Evolutionary conservation across 2,113 vertebrate genomes (phyloP).

Genomic region (Agelaius phoeniceus): DNA sequence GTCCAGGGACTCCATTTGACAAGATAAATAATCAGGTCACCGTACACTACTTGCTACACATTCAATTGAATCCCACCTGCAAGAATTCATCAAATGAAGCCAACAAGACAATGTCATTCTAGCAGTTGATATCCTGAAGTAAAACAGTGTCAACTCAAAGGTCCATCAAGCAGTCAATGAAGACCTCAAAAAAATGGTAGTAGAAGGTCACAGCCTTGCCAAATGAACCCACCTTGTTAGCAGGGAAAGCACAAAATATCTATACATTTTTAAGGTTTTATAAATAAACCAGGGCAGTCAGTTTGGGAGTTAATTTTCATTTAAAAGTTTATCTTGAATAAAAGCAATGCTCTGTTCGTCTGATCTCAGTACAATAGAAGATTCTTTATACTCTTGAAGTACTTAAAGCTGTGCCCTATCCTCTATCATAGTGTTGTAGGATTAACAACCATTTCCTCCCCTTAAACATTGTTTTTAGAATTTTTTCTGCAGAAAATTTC

Average conservation of each 20-base stretch:
- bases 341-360: not conserved
- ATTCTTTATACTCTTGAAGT: not conserved
- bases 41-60: not conserved
- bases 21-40: constrained; percentile 17
- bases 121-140: not conserved
- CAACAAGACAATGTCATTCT: not conserved
- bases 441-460: not conserved
- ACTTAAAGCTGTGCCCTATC: not conserved
- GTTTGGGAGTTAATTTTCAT: not conserved
- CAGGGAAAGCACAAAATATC: not conserved
- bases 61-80: not conserved
- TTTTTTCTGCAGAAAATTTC: not conserved
- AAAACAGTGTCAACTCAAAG: not conserved
- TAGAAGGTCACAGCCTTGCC: not conserved
- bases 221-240: not conserved
- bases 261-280: not conserved
- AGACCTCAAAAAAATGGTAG: not conserved
- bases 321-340: not conserved
- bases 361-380: not conserved
- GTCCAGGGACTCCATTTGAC: constrained; percentile 16
- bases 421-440: not conserved
- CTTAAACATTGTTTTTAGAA: not conserved
- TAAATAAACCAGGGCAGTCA: not conserved
- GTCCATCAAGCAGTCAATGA: not conserved
- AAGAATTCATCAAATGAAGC: constrained; percentile 2